Conservation (phyloP, 2,113 vertebrate genomes). For the Patagioenas fasciata region DNA sequence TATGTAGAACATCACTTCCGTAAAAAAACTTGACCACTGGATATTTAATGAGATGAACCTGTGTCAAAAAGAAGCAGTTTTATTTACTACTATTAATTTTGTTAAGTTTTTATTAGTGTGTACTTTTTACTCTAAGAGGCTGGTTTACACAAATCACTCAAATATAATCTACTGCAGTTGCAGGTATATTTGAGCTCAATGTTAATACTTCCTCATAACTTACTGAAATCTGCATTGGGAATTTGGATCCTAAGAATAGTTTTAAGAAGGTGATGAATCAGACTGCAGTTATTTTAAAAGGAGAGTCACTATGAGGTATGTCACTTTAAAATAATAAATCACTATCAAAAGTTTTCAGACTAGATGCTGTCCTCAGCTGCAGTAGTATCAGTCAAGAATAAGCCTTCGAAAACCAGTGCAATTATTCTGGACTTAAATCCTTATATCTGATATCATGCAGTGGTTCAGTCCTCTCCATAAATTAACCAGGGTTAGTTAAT, state of each 20-base stretch:
- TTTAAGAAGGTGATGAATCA: neutral
- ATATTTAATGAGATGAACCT: constrained; percentile 53
- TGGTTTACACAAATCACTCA: neutral
- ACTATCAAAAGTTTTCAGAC: neutral
- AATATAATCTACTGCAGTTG: neutral
- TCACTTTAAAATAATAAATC: neutral
- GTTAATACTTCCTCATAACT: neutral
- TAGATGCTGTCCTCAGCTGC: neutral
- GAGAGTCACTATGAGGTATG: neutral
- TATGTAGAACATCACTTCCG: constrained; percentile 22
- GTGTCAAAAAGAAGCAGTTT: constrained; percentile 12
- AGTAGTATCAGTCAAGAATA: neutral
- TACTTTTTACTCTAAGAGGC: neutral
- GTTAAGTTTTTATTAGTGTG: neutral
- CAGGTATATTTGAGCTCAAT: neutral
- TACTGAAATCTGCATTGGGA: neutral
- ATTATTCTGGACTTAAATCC: neutral
- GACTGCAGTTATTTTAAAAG: neutral
- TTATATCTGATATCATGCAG: neutral
- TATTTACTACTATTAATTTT: constrained; percentile 21
- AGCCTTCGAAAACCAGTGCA: neutral
- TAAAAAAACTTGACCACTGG: neutral
- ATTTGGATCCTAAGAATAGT: neutral
- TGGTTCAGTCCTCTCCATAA: neutral
- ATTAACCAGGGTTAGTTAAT: neutral